A percentile compares a stretch with the other conserved stretches of the same genome.
Evolutionary conservation across 2,113 vertebrate species (phyloP).

Genomic region (Carassius auratus): DNA sequence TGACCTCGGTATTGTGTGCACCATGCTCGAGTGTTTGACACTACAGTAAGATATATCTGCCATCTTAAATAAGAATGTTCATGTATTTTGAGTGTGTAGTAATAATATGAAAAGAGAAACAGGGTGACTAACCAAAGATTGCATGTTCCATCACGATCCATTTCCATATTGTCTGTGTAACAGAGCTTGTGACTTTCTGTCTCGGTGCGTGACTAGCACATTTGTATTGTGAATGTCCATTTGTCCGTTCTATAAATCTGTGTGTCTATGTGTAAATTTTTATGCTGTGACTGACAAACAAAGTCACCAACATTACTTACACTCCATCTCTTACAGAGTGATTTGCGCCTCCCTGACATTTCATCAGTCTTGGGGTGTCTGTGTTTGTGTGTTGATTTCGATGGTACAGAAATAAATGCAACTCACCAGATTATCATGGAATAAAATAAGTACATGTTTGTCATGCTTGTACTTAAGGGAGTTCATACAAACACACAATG

Average conservation of each 20-base stretch:
- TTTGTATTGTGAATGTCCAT: conserved; percentile 45
- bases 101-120: conserved; percentile 15
- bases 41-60: background rate
- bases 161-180: background rate
- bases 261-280: conserved; percentile 29
- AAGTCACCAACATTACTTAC: conserved; percentile 55
- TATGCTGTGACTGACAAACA: conserved; percentile 47
- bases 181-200: conserved; percentile 16
- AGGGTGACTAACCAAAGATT: background rate
- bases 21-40: background rate
- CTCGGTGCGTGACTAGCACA: conserved; percentile 19
- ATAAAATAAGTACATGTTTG: background rate
- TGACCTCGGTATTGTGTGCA: too few relatives aligned
- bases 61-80: background rate
- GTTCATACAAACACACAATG: background rate
- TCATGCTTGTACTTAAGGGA: background rate
- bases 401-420: conserved; percentile 17
- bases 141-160: background rate
- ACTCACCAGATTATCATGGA: conserved; percentile 38
- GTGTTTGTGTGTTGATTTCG: conserved; percentile 51
- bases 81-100: background rate
- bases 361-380: conserved; percentile 23
- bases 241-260: conserved; percentile 10
- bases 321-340: conserved; percentile 48
- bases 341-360: conserved; percentile 57